Base-by-base conservation (phyloP, 2,113 vertebrate genomes). In the Potamarius usumacintae region DNA sequence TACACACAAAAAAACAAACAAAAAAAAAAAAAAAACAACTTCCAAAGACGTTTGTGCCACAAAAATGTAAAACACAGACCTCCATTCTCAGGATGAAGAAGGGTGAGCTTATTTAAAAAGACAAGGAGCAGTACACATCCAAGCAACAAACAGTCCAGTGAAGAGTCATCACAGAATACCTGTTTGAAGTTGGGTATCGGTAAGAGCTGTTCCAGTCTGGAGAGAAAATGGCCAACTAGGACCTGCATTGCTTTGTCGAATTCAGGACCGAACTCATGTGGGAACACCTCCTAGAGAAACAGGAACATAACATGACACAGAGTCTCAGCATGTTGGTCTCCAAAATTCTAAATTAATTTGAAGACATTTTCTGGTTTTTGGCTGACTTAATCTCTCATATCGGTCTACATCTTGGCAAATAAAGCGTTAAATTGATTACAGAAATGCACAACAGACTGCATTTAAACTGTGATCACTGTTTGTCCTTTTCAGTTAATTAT, bases 181-280 rank as follows among this genome's bases (percentile, higher is more conserved):
- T 95, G 95, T 91, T 95, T 95, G 83, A 95, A 95, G 89, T 95
- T 94, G 86, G 94, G 95, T 67, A 95, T 92, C 48, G 94, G 95
- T 62, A 96, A 91, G 55, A 95, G 91, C 88, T 96, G 94, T 82
- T 97, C 97, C 42, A 97, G 90, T 72, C 96, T 94, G 88, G 92
- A 94, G 86, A 97, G 91, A 72, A 96, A 97, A 85, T 97, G 95
- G 77, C 94, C 95, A 65, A 97, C 94, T 7, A 97, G 91, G 52
- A 94, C 95, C 89, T 97, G 95, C 60, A 97, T 92, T 4, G 95
- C 96, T 0, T 86, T 91, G 87, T 96, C 89, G 71, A 97, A 97
- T 69, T 93, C 90, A 20, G 96, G 96, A 15, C 97, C 97, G 7
- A 97, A 97, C 67, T 97, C 96, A 12, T 94, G 92, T 52, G 95